Percentiles rank a stretch among this genome's conserved stretches.
Conservation (phyloP, 1,140 invertebrate genomes). For the Scaptomyza montana region DNA sequence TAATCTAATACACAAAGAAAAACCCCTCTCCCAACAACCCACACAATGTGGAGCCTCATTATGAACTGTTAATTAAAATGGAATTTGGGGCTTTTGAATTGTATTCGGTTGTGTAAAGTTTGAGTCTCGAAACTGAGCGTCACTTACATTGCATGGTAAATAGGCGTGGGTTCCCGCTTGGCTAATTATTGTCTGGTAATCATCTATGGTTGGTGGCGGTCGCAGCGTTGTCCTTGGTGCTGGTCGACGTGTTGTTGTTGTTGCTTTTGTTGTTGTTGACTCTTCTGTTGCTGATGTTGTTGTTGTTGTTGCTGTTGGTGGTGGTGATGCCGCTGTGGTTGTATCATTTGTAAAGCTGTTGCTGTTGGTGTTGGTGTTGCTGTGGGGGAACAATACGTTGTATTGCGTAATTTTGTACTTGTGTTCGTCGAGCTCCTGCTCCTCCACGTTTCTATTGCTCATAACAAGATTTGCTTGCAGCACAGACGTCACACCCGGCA, state of each 20-base stretch:
- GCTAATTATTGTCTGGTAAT: constrained; percentile 90
- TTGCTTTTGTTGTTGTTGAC: constrained; percentile 36
- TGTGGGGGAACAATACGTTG: constrained; percentile 43
- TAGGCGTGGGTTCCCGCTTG: constrained; percentile 94
- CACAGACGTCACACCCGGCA: constrained; percentile 39
- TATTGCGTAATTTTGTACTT: constrained; percentile 64
- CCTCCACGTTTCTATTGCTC: constrained; percentile 71
- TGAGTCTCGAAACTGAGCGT: neutral
- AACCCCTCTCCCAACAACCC: no score
- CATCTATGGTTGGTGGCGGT: constrained; percentile 80
- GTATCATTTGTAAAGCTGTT: no score
- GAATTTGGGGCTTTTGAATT: constrained; percentile 12
- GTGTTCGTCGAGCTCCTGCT: constrained; percentile 57
- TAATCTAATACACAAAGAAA: constrained; percentile 18
- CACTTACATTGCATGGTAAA: constrained; percentile 91
- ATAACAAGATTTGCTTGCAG: constrained; percentile 75
- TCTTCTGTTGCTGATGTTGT: constrained; percentile 25
- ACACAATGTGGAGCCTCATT: constrained; percentile 19
- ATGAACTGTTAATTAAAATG: constrained; percentile 53
- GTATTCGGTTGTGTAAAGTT: neutral
- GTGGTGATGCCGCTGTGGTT: constrained; percentile 8
- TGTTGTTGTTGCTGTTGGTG: constrained; percentile 22
- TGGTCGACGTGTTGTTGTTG: constrained; percentile 63
- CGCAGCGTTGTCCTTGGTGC: constrained; percentile 68
- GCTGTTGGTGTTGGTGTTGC: constrained; percentile 9